Evolutionary conservation across 92 coral and sea anemone genomes (phyloP).

Genomic region (Parazoanthus darwini): DNA sequence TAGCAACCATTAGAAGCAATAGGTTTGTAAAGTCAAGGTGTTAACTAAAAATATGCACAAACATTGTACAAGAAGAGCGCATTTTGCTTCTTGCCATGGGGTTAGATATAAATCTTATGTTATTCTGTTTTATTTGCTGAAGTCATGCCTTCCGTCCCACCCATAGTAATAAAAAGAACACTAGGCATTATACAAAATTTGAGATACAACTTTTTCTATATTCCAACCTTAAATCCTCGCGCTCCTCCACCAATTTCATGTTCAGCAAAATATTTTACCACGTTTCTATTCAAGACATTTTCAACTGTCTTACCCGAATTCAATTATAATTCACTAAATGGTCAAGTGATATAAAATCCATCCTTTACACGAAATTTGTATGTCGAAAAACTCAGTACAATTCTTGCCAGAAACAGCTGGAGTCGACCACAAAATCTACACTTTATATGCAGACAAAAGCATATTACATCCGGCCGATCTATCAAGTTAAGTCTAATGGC

Average conservation of each 20-base stretch:
- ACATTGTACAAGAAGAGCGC: neutral
- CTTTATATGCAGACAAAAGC: constrained; percentile 22
- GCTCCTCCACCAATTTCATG: neutral
- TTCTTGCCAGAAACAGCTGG: constrained; percentile 38
- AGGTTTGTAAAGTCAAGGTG: neutral
- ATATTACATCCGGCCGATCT: constrained; percentile 40
- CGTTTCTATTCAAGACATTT: neutral
- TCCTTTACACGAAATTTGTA: constrained; percentile 2
- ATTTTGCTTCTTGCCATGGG: neutral
- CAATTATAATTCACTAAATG: neutral
- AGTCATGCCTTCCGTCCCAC: constrained; percentile 25
- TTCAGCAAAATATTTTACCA: neutral
- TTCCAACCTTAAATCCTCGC: neutral
- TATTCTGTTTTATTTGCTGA: constrained; percentile 10
- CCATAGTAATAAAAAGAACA: constrained; percentile 18
- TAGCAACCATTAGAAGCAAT: constrained; percentile 7
- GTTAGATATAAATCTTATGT: constrained; percentile 30
- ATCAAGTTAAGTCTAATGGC: constrained; percentile 42
- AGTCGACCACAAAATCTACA: constrained; percentile 24
- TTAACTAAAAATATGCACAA: neutral
- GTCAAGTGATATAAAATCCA: constrained; percentile 19
- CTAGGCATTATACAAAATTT: neutral
- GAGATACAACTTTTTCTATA: neutral
- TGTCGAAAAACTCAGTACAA: neutral
- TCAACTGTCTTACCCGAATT: neutral